Evolutionary conservation across 2,888 invertebrate species (phyloP).

Genomic region (Microplitis manilae): DNA sequence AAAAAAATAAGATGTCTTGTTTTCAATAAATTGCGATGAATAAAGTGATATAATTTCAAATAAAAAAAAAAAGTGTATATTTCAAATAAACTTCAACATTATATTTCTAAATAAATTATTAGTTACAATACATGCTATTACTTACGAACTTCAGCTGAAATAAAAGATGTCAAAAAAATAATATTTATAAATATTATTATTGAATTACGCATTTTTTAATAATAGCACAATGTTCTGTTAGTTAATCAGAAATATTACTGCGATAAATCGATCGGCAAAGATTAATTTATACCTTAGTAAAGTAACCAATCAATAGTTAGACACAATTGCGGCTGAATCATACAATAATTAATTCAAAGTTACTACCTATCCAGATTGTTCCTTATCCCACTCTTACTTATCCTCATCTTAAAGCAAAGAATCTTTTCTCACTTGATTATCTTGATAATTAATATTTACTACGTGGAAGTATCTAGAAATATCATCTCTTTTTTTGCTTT

Average conservation of each 20-base stretch:
- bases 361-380: conserved; percentile 40
- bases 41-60: no score
- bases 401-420: background rate
- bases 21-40: no score
- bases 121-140: background rate
- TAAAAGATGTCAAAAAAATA: conserved; percentile 33
- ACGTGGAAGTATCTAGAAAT: background rate
- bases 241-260: conserved; percentile 24
- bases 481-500: conserved; percentile 6
- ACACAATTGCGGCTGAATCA: conserved; percentile 39
- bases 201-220: background rate
- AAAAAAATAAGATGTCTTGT: no score
- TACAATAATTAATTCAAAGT: conserved; percentile 43
- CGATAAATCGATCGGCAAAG: conserved; percentile 37
- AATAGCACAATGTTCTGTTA: conserved; percentile 17
- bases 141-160: conserved; percentile 47
- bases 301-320: conserved; percentile 30
- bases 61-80: no score
- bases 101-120: background rate
- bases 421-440: background rate
- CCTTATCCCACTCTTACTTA: conserved; percentile 1
- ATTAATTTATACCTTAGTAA: conserved; percentile 31
- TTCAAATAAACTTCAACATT: no score
- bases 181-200: conserved; percentile 10
- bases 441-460: background rate